phyloP scores from a whole-genome alignment of 1,140 invertebrate species.

The Drosophila sp. region DNA sequence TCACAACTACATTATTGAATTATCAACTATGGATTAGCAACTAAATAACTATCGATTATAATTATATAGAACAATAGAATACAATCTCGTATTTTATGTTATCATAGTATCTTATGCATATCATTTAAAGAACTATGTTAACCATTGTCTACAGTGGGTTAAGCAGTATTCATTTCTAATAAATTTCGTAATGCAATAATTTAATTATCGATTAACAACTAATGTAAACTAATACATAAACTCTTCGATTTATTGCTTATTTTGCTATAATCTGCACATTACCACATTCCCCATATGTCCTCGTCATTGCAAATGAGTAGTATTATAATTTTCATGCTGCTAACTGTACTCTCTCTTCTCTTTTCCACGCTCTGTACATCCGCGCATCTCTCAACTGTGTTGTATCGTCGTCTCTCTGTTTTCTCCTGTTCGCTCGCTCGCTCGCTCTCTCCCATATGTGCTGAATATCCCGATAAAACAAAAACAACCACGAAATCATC shows the following conservation, averaged over 20 bases:
- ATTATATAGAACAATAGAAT: no score
- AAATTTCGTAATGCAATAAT: no score
- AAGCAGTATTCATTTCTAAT: not conserved
- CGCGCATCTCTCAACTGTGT: slow-evolving; percentile 32
- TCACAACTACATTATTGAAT: no score
- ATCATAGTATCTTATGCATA: no score
- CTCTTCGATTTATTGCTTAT: not conserved
- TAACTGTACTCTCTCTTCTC: slow-evolving; percentile 68
- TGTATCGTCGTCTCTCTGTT: slow-evolving; percentile 33
- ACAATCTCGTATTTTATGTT: not conserved
- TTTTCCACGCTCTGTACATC: slow-evolving; percentile 35
- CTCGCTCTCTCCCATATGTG: slow-evolving; percentile 38
- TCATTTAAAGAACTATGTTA: no score
- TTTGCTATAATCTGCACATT: slow-evolving; percentile 1
- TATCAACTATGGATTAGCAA: no score
- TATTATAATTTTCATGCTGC: slow-evolving; percentile 33
- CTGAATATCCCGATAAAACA: not conserved
- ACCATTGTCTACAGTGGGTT: not conserved
- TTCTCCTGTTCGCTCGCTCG: slow-evolving; percentile 27
- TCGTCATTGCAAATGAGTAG: not conserved
- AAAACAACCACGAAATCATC: slow-evolving; percentile 30
- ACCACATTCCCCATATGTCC: not conserved
- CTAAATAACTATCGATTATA: no score
- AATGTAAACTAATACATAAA: not conserved
- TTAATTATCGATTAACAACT: not conserved